These are phyloP conservation scores for Phragmatobia fuliginosa DNA, from an alignment of 2,888 invertebrate genomes.

Conservation along the genomic window DNA sequence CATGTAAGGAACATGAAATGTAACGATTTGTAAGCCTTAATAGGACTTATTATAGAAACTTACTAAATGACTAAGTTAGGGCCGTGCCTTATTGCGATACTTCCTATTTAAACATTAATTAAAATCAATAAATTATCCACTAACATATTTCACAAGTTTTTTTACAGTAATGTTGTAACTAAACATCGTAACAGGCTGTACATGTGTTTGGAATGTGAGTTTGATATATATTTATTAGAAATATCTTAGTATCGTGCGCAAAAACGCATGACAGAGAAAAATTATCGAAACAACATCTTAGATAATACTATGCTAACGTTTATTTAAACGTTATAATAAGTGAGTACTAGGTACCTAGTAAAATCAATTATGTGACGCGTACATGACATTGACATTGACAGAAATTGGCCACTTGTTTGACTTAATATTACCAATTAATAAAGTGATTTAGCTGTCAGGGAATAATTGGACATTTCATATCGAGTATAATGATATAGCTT, in stretches of 20 bases:
- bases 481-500: background rate
- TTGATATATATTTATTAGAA: slow-evolving; percentile 1
- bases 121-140: slow-evolving; percentile 12
- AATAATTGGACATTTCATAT: background rate
- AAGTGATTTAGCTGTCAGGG: background rate
- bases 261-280: slow-evolving; percentile 3
- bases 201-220: slow-evolving; percentile 9
- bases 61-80: slow-evolving; percentile 23
- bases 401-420: background rate
- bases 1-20: background rate
- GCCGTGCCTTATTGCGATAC: background rate
- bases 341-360: no score
- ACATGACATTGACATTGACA: background rate
- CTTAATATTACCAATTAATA: background rate
- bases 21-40: slow-evolving; percentile 5
- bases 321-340: no score
- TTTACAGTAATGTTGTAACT: slow-evolving; percentile 12
- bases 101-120: slow-evolving; percentile 14
- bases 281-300: background rate
- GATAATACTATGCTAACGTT: background rate
- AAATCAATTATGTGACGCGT: no score
- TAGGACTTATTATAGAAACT: slow-evolving; percentile 13
- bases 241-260: background rate
- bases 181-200: background rate
- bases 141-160: slow-evolving; percentile 11